Evolutionary conservation across 1,140 invertebrate genomes (phyloP), one percentile per base, ranked within the genome.

Genomic region (Sycobia sp.): DNA sequence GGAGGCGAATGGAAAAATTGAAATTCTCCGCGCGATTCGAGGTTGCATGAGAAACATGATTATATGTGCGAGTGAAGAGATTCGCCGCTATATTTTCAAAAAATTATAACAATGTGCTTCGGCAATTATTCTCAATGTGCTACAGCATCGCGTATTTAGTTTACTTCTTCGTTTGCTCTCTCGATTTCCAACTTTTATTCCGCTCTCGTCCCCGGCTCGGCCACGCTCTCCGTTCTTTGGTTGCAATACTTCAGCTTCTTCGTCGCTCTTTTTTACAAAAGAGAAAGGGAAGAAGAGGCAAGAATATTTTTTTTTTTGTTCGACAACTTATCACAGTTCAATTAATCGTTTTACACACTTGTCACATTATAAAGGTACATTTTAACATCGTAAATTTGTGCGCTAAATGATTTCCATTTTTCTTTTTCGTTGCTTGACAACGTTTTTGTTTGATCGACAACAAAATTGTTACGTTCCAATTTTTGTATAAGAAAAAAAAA

Each of bases 211-310:
- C n/a, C n/a, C n/a, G n/a, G n/a, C n/a, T n/a, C n/a, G n/a, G n/a
- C 43, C 54, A 13, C 29, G 20, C 46, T 46, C 22, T 9, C 58
- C 50, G 47, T 38, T 66, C 54, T 66, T 62, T 66, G 59, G 54
- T 58, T 66, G 59, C 65, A 53, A 62, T 59, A 62, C 50, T 66
- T 66, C 56, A 49, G 51, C 50, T 60, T 59, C 50, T 39, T 59
- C 49, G 47, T 25, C 51, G 22, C 43, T 58, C 43, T 18, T 44
- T 50, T 41, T 50, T 58, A 59, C 34, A 34, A 32, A 23, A 54
- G 29, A 46, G 20, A 44, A 38, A 25, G 16, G 46, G 32, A 18
- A 46, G 41, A 62, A 55, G 43, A 56, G 60, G 51, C 44, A 62
- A 62, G 53, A 55, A 55, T 29, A n/a, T n/a, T n/a, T n/a, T n/a